Evolutionary conservation across 2,797 vertebrate species (phyloP).

Genomic region (Parotocinclus haroldoi): DNA sequence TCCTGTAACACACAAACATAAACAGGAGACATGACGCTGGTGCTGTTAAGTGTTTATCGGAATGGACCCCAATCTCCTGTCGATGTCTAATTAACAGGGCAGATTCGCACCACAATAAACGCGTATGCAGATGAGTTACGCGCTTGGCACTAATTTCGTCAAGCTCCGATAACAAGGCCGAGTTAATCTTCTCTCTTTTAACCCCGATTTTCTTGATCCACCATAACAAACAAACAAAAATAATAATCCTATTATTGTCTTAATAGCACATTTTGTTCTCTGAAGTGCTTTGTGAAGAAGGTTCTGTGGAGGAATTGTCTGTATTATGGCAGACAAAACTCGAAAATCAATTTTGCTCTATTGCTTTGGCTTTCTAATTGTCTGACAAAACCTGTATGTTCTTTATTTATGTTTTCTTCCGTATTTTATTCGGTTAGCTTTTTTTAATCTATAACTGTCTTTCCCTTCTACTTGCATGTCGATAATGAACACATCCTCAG

Average conservation of each 20-base stretch:
- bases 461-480: constrained; percentile 52
- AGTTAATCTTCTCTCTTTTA: constrained; percentile 77
- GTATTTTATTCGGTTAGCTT: constrained; percentile 12
- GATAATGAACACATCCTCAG: constrained; percentile 48
- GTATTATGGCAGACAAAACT: constrained; percentile 62
- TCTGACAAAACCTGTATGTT: constrained; percentile 6
- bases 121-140: constrained; percentile 75
- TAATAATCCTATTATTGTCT: constrained; percentile 81
- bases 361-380: constrained; percentile 38
- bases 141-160: constrained; percentile 64
- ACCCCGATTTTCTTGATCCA: constrained; percentile 78
- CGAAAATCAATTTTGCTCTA: constrained; percentile 72
- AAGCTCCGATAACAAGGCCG: constrained; percentile 74
- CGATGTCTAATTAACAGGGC: constrained; percentile 72
- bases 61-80: constrained; percentile 64
- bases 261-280: constrained; percentile 76
- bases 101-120: constrained; percentile 72
- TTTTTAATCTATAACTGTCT: constrained; percentile 50
- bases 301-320: constrained; percentile 51
- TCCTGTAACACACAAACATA: constrained; percentile 41
- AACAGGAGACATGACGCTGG: constrained; percentile 33
- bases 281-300: constrained; percentile 61
- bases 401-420: constrained; percentile 19
- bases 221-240: constrained; percentile 84
- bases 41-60: constrained; percentile 63